Evolutionary conservation across 2,888 invertebrate species (phyloP), one percentile per base, ranked within the genome.

Genomic region (Eupithecia vulgata): DNA sequence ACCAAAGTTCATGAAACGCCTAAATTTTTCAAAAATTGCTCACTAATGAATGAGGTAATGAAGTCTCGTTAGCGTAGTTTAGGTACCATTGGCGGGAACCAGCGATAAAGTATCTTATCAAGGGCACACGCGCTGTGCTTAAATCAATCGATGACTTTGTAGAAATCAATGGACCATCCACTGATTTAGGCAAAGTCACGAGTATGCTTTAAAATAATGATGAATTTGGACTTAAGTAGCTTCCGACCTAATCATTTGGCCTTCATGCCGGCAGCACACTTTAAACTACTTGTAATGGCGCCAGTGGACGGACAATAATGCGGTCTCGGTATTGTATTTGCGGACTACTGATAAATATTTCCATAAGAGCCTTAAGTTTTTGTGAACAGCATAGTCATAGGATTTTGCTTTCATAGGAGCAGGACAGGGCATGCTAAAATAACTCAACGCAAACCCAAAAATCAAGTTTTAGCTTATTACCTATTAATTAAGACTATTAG

Each of bases 191-290:
- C 73, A 68, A 75, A 76, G 68, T 70, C 72, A 76, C 77, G 77
- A 81, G 76, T 79, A 73, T 79, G 79, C 79, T 84, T 81, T 82
- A 81, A 84, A 84, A 82, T 79, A 83, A 81, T 83, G 81, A 83
- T 85, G 82, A 85, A 87, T 87, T 86, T 85, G 83, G 81, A 85
- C 80, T 84, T 85, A 87, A 89, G 87, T 74, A 52, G 48, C n/a
- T 48, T n/a, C 48, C 45, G 17, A 67, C 80, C 83, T 85, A 88
- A 76, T 71, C 79, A 72, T 73, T 74, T 85, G 89, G 84, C 90
- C 90, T 89, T 90, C 87, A 80, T 82, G 75, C 74, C 78, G 73
- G 70, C 72, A 74, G 83, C 79, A 78, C 73, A 70, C 77, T 75
- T 76, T 37, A 65, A 40, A 65, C 65, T 65, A 65, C 65, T 64